Evolutionary conservation across 2,888 invertebrate species (phyloP), one percentile per base, ranked within the genome.

Genomic region (Hirtodrosophila cameraria): DNA sequence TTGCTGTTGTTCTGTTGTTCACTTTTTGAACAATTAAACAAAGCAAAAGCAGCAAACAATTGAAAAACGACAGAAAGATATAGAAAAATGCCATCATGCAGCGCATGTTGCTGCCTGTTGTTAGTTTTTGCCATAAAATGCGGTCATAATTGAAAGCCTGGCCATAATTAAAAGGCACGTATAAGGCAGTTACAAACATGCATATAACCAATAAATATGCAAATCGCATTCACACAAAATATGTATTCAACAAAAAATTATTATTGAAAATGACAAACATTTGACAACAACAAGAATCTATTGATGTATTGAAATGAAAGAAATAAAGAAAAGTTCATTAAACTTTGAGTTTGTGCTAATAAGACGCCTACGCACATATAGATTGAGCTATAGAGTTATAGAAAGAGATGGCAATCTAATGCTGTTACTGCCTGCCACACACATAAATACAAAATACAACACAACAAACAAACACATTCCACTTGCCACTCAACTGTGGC

Each of bases 311-410:
- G 49, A 52, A 66, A 54, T 36, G 23, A 20, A n/a, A 13, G 28
- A 59, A 6, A 23, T 4, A 23, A 7, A 23, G 6, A 61, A 62
- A 23, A 66, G 82, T 86, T 82, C 82, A 86, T 83, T 83, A 80
- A 82, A 83, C 82, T 52, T 52, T 18, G 41, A 42, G 46, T 39
- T 36, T 45, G 55, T 43, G 36, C 62, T 58, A 63, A 54, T 63
- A 49, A 65, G 54, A 67, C 64, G 68, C 81, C 84, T 46, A 76
- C 78, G 63, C 66, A 73, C 2, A 41, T 38, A n/a, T 35, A 4
- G 7, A 23, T 23, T 54, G 16, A 36, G 23, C 43, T 23, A 43
- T 16, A 39, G 23, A 35, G 18, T 31, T 31, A 12, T 12, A 27
- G 28, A 41, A 20, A 35, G 18, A 23, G 12, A 30, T 18, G 35